These are phyloP conservation scores for Dicrurus megarhynchus DNA, from an alignment of 2,113 vertebrate genomes.

Conservation along the genomic window DNA sequence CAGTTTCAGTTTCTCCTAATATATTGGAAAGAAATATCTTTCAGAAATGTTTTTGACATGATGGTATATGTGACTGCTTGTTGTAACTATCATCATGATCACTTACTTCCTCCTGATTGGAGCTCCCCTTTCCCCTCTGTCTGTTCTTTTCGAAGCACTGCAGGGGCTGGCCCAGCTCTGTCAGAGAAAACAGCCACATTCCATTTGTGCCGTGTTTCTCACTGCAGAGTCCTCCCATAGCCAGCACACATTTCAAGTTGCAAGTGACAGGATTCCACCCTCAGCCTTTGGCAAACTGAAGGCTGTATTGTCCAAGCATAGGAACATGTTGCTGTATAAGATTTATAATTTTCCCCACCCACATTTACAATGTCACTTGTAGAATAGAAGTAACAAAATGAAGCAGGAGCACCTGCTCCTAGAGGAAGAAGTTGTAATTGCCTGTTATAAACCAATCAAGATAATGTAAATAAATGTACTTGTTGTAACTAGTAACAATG, in stretches of 20 bases:
- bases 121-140: background rate
- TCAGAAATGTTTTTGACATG: background rate
- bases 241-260: background rate
- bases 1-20: background rate
- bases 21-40: background rate
- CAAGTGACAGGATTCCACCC: background rate
- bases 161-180: background rate
- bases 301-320: background rate
- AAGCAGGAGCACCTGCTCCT: conserved; percentile 35
- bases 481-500: conserved; percentile 4
- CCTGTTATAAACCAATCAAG: conserved; percentile 46
- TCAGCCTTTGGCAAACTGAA: background rate
- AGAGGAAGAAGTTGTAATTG: conserved; percentile 35
- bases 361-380: background rate
- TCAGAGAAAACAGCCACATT: background rate
- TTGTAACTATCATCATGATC: background rate
- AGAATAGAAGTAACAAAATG: conserved; percentile 4
- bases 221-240: background rate
- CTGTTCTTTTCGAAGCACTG: background rate
- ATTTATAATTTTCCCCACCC: background rate
- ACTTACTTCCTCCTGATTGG: background rate
- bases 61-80: background rate
- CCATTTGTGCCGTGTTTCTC: background rate
- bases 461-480: conserved; percentile 56
- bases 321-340: background rate